A percentile compares a stretch with the other conserved stretches of the same genome.
phyloP scores from a whole-genome alignment of 2,797 vertebrate species.

The Orestias chungarensis region DNA sequence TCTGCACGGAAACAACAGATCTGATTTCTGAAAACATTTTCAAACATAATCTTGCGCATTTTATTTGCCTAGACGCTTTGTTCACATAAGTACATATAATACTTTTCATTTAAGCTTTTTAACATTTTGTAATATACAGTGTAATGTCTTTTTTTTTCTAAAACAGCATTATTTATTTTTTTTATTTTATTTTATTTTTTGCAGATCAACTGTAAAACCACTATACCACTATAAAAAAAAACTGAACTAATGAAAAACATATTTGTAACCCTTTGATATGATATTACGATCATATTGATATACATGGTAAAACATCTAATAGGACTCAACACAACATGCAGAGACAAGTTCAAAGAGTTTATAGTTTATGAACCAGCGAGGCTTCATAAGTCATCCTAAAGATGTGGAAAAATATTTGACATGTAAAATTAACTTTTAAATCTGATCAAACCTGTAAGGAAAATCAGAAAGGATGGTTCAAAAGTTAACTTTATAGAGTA shows the following conservation, averaged over 20 bases:
- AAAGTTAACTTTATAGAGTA: neutral
- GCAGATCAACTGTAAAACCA: too few relatives aligned
- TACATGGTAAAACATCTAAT: neutral
- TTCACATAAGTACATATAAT: too few relatives aligned
- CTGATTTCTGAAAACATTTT: too few relatives aligned
- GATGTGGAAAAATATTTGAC: conserved; percentile 5
- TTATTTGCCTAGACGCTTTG: too few relatives aligned
- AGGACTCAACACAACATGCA: neutral
- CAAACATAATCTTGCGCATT: too few relatives aligned
- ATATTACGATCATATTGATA: neutral
- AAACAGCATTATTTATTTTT: too few relatives aligned
- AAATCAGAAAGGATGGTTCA: neutral
- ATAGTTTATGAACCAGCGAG: conserved; percentile 7
- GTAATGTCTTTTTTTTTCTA: neutral
- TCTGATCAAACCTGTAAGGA: conserved; percentile 20
- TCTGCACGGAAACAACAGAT: too few relatives aligned
- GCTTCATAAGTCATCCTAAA: conserved; percentile 19
- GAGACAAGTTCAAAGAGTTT: neutral
- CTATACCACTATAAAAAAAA: too few relatives aligned
- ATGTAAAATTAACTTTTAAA: conserved; percentile 25
- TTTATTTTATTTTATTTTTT: too few relatives aligned
- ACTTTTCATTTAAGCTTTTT: too few relatives aligned
- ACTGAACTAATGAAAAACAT: too few relatives aligned
- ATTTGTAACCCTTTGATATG: too few relatives aligned
- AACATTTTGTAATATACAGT: neutral